Evolutionary conservation across 2,797 vertebrate species (phyloP).

Genomic region (Prionace glauca): DNA sequence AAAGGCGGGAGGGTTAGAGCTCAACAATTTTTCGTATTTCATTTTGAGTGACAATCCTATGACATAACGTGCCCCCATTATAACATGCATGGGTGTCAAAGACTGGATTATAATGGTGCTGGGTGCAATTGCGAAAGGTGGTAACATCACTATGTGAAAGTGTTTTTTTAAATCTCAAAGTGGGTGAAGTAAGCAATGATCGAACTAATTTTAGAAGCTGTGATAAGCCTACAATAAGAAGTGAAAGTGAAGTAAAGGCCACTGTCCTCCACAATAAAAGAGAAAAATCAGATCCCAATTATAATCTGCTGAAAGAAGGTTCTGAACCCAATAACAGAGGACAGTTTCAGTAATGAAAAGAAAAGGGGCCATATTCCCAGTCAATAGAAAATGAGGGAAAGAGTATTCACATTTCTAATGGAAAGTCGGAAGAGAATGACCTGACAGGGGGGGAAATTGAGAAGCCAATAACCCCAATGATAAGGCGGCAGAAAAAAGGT

Average conservation of each 20-base stretch:
- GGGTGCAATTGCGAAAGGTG: background rate
- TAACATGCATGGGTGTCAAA: constrained; percentile 4
- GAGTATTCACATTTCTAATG: constrained; percentile 29
- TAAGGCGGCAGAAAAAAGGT: background rate
- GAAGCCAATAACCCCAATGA: constrained; percentile 31
- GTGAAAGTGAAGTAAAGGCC: constrained; percentile 15
- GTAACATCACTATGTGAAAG: background rate
- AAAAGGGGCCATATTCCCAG: background rate
- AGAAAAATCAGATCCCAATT: constrained; percentile 34
- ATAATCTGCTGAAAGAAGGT: constrained; percentile 30
- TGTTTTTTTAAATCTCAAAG: background rate
- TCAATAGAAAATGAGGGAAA: constrained; percentile 4
- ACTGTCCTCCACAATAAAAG: background rate
- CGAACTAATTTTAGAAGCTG: background rate
- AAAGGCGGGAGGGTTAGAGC: background rate
- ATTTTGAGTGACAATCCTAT: background rate
- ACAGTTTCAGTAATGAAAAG: constrained; percentile 34
- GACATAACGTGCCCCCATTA: constrained; percentile 13
- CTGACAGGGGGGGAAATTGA: constrained; percentile 1
- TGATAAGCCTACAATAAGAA: background rate
- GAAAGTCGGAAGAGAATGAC: constrained; percentile 22
- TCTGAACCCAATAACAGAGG: constrained; percentile 27
- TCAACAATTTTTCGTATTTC: background rate
- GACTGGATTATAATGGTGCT: background rate
- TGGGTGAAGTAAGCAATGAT: background rate